Base-by-base conservation (phyloP, 2,797 vertebrate genomes). In the Harpagifer antarcticus region DNA sequence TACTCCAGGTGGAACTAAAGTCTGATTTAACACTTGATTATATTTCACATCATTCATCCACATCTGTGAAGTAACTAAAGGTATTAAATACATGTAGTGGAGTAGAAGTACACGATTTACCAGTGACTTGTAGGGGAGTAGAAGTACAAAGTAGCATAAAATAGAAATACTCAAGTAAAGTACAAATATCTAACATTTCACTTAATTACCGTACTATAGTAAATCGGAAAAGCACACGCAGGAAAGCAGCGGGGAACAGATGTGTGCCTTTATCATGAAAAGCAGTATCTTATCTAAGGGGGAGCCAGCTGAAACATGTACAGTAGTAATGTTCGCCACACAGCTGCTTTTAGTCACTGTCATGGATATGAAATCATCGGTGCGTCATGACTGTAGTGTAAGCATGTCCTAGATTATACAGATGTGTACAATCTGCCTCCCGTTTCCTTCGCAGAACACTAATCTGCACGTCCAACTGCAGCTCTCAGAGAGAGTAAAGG, bases 281-380 rank as follows among this genome's bases (percentile, higher is more conserved):
- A 71, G 63, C 76, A 70, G 69, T 62, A 44, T 65, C 53, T 70
- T 56, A 55, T 6, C 53, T 55, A 15, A n/a, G 62, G 49, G 60
- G 43, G 60, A 64, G 69, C 74, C 78, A 75, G 67, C 37, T 47
- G 27, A 72, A 45, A 23, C 47, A 44, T 14, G 56, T 5, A 4
- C 37, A 58, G 56, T 12, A 42, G 9, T 6, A 1, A 2, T 45
- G 52, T 45, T 49, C 4, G 19, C 33, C 49, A 43, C 10, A 54
- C 20, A 84, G 75, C 79, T 79, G 84, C 65, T 77, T 17, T 62
- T 13, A 50, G 57, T 87, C 84, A 48, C 1, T 37, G 11, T 56
- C 42, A 57, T 31, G n/a, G 50, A 14, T 56, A 72, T 61, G 27
- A 81, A 64, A 49, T 49, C 70, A 76, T 54, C 79, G 69, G 5